These are phyloP conservation scores for Allygus modestus DNA, from an alignment of 2,888 invertebrate genomes.

Conservation along the genomic window DNA sequence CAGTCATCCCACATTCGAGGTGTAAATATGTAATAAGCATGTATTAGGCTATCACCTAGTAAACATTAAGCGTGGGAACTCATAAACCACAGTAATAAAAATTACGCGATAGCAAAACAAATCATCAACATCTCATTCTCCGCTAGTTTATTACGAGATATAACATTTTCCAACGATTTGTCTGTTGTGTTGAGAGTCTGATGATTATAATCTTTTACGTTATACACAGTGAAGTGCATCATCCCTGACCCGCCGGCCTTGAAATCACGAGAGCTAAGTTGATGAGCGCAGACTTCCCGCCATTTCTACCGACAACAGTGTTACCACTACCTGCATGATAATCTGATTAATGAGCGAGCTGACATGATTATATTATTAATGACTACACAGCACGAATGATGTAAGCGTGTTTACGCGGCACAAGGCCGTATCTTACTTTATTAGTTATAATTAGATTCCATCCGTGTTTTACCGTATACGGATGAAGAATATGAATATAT, in stretches of 20 bases:
- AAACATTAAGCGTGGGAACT: not conserved
- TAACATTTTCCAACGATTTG: constrained; percentile 4
- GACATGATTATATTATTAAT: constrained; percentile 48
- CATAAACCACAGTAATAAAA: constrained; percentile 14
- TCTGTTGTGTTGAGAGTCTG: not conserved
- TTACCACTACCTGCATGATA: constrained; percentile 11
- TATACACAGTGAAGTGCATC: constrained; percentile 3
- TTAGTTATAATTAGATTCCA: constrained; percentile 1
- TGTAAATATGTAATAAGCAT: not conserved
- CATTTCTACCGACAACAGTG: constrained; percentile 19
- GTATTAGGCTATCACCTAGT: not conserved
- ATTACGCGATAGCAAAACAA: not conserved
- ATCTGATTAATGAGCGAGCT: constrained; percentile 22
- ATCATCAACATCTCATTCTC: not conserved
- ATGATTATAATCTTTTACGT: constrained; percentile 16
- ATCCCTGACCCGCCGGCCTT: not conserved
- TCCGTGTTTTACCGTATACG: constrained; percentile 17
- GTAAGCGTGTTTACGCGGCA: constrained; percentile 12
- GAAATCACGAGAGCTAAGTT: not conserved
- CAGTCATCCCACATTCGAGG: not conserved
- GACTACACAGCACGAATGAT: constrained; percentile 13
- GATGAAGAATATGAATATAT: constrained; percentile 4
- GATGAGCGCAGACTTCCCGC: not conserved
- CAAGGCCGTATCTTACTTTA: constrained; percentile 14
- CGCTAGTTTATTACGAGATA: not conserved